Evolutionary conservation across 2,113 vertebrate genomes (phyloP).

Genomic region (Epinephelus fuscoguttatus): DNA sequence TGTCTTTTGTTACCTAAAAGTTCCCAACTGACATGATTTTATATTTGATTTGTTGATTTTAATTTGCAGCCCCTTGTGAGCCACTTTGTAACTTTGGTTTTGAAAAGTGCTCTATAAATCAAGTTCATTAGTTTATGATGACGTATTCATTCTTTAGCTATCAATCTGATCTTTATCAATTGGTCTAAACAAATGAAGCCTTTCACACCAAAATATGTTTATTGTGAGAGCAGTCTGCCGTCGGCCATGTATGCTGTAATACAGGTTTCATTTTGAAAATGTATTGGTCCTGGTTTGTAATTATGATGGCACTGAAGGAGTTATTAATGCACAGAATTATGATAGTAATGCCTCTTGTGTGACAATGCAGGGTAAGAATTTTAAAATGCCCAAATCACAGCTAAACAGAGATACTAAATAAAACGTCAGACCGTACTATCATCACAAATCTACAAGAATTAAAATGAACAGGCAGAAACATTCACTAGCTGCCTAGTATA

Average conservation of each 20-base stretch:
- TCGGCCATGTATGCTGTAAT: background rate
- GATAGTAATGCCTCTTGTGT: background rate
- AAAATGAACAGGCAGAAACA: background rate
- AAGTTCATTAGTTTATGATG: background rate
- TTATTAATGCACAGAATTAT: background rate
- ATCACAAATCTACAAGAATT: background rate
- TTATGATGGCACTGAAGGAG: background rate
- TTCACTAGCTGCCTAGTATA: background rate
- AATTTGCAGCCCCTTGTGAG: background rate
- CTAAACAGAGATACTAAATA: background rate
- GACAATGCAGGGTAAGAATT: background rate
- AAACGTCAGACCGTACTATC: background rate
- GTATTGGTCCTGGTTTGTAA: background rate
- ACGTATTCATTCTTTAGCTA: background rate
- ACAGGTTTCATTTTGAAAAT: background rate
- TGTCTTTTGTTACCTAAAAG: background rate
- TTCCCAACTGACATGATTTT: background rate
- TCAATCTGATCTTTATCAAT: background rate
- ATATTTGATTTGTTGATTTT: background rate
- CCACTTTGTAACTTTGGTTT: background rate
- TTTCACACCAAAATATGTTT: background rate
- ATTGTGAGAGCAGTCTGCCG: background rate
- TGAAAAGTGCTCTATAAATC: background rate
- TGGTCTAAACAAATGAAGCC: background rate
- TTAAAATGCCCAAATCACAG: background rate